phyloP scores from a whole-genome alignment of 2,113 vertebrate genomes.

The Gila orcuttii region DNA sequence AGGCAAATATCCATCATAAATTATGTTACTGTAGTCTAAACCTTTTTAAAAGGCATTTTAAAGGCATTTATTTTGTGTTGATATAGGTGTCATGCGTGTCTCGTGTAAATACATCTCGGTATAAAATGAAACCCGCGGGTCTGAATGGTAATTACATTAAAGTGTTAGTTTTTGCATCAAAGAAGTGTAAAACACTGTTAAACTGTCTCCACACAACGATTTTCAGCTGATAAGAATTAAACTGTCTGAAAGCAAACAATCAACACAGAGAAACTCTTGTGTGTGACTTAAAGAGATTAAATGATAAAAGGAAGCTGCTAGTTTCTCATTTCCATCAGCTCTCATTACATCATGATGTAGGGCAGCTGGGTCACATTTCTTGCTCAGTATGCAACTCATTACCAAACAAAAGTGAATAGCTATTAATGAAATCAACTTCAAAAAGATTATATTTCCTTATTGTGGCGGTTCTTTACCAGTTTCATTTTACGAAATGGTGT shows the following conservation, averaged over 20 bases:
- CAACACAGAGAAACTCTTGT: not conserved
- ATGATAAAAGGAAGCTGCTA: slow-evolving; percentile 15
- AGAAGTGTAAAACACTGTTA: not conserved
- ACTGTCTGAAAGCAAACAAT: slow-evolving; percentile 8
- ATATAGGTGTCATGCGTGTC: not conserved
- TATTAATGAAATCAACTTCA: slow-evolving; percentile 20
- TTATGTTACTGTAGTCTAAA: slow-evolving; percentile 27
- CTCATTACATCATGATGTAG: slow-evolving; percentile 20
- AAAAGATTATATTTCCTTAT: slow-evolving; percentile 9
- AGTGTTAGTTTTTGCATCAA: slow-evolving; percentile 10
- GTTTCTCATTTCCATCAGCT: slow-evolving; percentile 27
- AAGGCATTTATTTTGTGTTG: not conserved
- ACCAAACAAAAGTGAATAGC: slow-evolving; percentile 24
- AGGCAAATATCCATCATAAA: slow-evolving; percentile 7
- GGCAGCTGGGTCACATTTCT: slow-evolving; percentile 31
- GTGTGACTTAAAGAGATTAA: slow-evolving; percentile 19
- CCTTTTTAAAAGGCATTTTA: slow-evolving; percentile 16
- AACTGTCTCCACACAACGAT: not conserved
- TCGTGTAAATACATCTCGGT: not conserved
- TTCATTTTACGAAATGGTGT: slow-evolving; percentile 12
- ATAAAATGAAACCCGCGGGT: not conserved
- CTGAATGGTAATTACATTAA: not conserved
- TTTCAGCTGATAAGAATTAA: slow-evolving; percentile 17
- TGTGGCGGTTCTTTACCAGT: not conserved
- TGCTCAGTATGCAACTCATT: slow-evolving; percentile 7